Percentiles rank a stretch among this genome's conserved stretches.
Evolutionary conservation across 2,888 invertebrate species (phyloP).

Genomic region (Adelphocoris suturalis): DNA sequence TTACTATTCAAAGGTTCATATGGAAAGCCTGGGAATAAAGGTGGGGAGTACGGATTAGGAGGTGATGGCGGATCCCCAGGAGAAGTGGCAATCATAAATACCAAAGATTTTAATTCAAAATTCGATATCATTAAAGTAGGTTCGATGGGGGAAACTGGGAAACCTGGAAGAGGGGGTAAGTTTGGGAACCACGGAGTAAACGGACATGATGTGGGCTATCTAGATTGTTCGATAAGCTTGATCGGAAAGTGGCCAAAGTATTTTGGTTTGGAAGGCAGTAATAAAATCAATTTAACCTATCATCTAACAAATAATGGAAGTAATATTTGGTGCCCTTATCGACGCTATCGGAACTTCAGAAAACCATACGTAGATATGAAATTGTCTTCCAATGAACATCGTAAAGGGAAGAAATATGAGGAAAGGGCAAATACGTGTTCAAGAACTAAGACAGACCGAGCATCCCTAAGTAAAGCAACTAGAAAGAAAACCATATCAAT

Average conservation of each 20-base stretch:
- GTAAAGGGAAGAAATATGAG: background rate
- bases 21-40: slow-evolving; percentile 73
- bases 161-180: slow-evolving; percentile 73
- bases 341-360: background rate
- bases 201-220: slow-evolving; percentile 75
- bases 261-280: background rate
- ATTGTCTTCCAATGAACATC: background rate
- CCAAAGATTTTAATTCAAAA: background rate
- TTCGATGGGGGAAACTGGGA: slow-evolving; percentile 66
- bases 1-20: slow-evolving; percentile 73
- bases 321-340: background rate
- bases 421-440: no score
- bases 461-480: background rate
- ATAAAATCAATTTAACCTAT: background rate
- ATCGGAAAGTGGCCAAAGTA: background rate
- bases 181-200: slow-evolving; percentile 75
- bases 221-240: slow-evolving; percentile 53
- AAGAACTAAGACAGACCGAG: background rate
- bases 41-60: slow-evolving; percentile 74
- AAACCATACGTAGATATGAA: background rate
- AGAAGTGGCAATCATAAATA: slow-evolving; percentile 71
- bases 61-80: slow-evolving; percentile 75
- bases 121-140: slow-evolving; percentile 59
- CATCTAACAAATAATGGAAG: background rate
- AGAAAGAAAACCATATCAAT: background rate